Base-by-base conservation (phyloP, 2,113 vertebrate species). In the Tupaia tana region DNA sequence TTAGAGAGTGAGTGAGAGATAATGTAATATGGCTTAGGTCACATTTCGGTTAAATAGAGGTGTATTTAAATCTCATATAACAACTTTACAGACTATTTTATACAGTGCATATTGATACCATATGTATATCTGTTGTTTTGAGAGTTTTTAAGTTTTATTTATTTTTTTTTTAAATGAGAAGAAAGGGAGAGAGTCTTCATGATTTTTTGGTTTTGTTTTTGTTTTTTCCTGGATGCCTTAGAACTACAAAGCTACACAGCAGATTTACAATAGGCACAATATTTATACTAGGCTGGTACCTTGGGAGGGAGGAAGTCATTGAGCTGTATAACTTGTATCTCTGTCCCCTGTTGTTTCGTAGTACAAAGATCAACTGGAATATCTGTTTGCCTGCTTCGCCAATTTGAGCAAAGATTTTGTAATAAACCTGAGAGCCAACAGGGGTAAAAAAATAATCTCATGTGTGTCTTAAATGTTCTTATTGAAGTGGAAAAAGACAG, bases 401-500 rank as follows among this genome's bases (percentile, higher is more conserved):
- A 87, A 73, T 95, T 75, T 97, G 77, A 94, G 29, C 89, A 88
- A 95, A 96, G 54, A 82, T 83, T 14, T 91, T 96, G 61, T 95
- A 94, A 95, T 97, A 56, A 94, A 98, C 97, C 54, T 61, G 90
- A 94, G 4, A 85, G n/a, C 67, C 83, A 95, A 1, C 18, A 67
- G 24, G 8, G 27, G 25, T 78, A 82, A 92, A 54, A 29, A 25
- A 24, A 79, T 43, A 43, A 88, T 71, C 52, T 97, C 80, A 94
- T 87, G 27, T 82, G 87, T 73, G 52, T 88, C 89, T 97, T 96
- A 95, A 97, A 84, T 92, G 31, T 88, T 98, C 95, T 93, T 96
- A 93, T 85, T 95, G 90, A 66, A 83, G 59, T 90, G 54, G 69
- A 84, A 79, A 93, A 95, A 97, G 80, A 81, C n/a, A 78, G 52